phyloP scores from a whole-genome alignment of 64 coral and sea anemone species.

The Exaiptasia diaphana region DNA sequence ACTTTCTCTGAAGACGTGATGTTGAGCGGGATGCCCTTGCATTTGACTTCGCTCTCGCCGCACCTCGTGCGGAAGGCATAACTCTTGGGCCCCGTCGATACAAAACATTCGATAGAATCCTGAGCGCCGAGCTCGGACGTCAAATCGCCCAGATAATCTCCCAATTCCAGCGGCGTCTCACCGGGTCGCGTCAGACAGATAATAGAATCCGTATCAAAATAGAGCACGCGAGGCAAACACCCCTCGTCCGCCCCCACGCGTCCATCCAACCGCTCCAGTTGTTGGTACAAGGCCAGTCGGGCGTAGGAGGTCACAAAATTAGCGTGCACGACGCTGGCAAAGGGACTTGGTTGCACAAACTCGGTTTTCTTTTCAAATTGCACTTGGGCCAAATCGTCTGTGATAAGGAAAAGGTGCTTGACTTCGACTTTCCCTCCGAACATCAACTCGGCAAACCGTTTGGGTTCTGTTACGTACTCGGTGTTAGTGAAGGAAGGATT shows the following conservation, averaged over 20 bases:
- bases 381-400: background rate
- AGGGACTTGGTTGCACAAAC: background rate
- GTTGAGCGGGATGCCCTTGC: background rate
- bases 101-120: background rate
- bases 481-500: background rate
- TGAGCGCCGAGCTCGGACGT: background rate
- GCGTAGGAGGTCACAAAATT: background rate
- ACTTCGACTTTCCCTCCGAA: background rate
- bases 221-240: too few relatives aligned
- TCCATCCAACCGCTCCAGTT: background rate
- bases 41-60: background rate
- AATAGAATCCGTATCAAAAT: constrained; percentile 23
- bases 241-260: background rate
- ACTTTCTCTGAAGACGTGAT: background rate
- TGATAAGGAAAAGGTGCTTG: background rate
- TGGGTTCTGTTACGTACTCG: background rate
- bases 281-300: background rate
- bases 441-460: background rate
- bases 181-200: background rate
- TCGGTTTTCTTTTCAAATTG: background rate
- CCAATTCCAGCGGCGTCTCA: background rate
- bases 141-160: background rate
- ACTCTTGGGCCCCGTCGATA: constrained; percentile 6
- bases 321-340: background rate
- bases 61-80: background rate